Conservation (phyloP, 2,113 vertebrate species). For the Myocastor coypus region DNA sequence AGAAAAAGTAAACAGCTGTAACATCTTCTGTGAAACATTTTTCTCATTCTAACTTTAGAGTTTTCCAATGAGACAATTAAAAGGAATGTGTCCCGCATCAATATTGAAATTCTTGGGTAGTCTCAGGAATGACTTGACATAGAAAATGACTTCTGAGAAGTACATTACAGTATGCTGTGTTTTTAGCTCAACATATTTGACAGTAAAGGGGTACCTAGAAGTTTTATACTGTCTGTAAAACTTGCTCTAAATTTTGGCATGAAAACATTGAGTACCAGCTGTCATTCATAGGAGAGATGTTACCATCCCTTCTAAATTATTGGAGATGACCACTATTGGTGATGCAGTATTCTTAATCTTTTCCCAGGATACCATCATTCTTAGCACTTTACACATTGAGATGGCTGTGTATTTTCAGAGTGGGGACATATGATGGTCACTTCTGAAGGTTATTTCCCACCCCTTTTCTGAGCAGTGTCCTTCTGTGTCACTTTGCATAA, state of each 20-base stretch:
- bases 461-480: too few relatives aligned
- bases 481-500: not conserved
- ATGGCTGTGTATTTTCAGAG: not conserved
- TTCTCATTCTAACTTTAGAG: slow-evolving; percentile 88
- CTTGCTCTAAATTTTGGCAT: not conserved
- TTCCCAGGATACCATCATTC: not conserved
- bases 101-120: slow-evolving; percentile 65
- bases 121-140: slow-evolving; percentile 69
- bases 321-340: not conserved
- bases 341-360: not conserved
- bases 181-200: not conserved
- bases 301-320: not conserved
- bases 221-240: not conserved
- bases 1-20: slow-evolving; percentile 87
- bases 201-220: not conserved
- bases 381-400: not conserved
- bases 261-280: not conserved
- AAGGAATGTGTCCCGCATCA: slow-evolving; percentile 76
- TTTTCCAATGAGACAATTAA: slow-evolving; percentile 84
- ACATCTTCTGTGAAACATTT: slow-evolving; percentile 81
- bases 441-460: accelerated
- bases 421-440: not conserved
- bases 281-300: not conserved
- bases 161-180: not conserved
- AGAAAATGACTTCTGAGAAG: not conserved